Percentiles rank a stretch among this genome's conserved stretches.
Conservation (phyloP, 2,797 vertebrate genomes). For the Anguilla anguilla region DNA sequence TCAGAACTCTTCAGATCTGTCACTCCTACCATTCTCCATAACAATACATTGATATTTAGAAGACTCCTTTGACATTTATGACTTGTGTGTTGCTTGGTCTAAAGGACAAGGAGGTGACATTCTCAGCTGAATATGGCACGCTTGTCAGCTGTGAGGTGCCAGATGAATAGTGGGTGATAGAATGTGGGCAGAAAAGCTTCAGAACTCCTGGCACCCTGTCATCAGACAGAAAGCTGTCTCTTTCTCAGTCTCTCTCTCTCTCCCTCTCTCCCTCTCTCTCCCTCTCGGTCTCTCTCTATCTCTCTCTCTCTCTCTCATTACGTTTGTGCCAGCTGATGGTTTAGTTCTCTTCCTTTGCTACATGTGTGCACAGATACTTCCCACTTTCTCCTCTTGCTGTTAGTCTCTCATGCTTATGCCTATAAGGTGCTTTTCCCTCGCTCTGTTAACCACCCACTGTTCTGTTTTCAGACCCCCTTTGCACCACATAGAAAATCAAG, state of each 20-base stretch:
- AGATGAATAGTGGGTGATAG: slow-evolving; percentile 9
- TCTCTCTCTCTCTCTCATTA: slow-evolving; percentile 30
- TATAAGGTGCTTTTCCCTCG: neutral
- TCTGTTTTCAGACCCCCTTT: neutral
- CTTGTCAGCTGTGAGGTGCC: slow-evolving; percentile 2
- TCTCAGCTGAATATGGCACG: neutral
- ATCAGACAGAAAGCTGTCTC: neutral
- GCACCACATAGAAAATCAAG: neutral
- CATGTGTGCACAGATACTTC: slow-evolving; percentile 66
- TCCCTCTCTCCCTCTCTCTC: slow-evolving; percentile 28
- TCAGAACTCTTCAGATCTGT: neutral
- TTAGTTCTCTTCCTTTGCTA: slow-evolving; percentile 51
- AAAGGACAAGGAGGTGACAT: neutral
- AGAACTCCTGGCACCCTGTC: neutral
- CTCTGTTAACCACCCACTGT: neutral
- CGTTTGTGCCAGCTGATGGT: slow-evolving; percentile 46
- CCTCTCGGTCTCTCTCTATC: slow-evolving; percentile 10
- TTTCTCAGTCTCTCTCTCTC: slow-evolving; percentile 26
- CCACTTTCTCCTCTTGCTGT: slow-evolving; percentile 48
- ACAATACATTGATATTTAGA: slow-evolving; percentile 10
- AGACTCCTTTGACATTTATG: neutral
- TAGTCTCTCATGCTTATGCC: slow-evolving; percentile 32
- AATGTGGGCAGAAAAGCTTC: neutral
- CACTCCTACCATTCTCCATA: neutral
- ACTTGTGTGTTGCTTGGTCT: neutral